A percentile compares a stretch with the other conserved stretches of the same genome.
phyloP scores from a whole-genome alignment of 2,888 invertebrate genomes.

The Bombylius discolor region DNA sequence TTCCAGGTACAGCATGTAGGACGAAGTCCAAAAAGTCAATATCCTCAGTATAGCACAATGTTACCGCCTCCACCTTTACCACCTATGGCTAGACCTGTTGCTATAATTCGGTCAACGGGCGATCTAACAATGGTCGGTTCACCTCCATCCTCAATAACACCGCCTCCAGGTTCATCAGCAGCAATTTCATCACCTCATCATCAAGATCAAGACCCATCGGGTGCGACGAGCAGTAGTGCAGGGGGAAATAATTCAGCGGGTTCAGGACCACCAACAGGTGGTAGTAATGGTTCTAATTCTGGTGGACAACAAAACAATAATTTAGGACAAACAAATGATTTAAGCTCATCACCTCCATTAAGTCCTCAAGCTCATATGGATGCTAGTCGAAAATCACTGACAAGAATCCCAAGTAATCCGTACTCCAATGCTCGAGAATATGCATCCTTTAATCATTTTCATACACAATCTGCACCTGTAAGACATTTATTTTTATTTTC shows the following conservation, averaged over 20 bases:
- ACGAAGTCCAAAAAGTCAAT: conserved; percentile 59
- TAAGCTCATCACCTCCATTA: conserved; percentile 22
- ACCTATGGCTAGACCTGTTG: conserved; percentile 92
- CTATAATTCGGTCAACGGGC: conserved; percentile 85
- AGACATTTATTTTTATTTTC: conserved; percentile 1
- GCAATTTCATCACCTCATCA: conserved; percentile 30
- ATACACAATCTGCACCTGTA: conserved; percentile 57
- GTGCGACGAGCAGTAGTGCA: conserved; percentile 1
- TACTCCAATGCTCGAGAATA: conserved; percentile 52
- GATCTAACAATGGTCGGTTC: conserved; percentile 47
- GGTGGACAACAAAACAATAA: background rate
- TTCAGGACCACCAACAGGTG: conserved; percentile 28
- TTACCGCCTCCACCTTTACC: conserved; percentile 89
- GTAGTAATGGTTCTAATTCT: conserved; percentile 22
- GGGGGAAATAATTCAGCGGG: conserved; percentile 16
- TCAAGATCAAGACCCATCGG: conserved; percentile 28
- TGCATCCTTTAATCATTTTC: conserved; percentile 68
- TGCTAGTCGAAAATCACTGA: conserved; percentile 19
- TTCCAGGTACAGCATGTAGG: conserved; percentile 22
- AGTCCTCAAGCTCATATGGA: conserved; percentile 24
- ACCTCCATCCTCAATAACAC: conserved; percentile 48
- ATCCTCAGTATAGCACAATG: conserved; percentile 79
- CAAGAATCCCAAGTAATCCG: conserved; percentile 37
- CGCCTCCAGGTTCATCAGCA: conserved; percentile 35
- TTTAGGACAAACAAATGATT: conserved; percentile 10